Evolutionary conservation across 2,888 invertebrate genomes (phyloP).

Genomic region (Eubasilissa splendida): DNA sequence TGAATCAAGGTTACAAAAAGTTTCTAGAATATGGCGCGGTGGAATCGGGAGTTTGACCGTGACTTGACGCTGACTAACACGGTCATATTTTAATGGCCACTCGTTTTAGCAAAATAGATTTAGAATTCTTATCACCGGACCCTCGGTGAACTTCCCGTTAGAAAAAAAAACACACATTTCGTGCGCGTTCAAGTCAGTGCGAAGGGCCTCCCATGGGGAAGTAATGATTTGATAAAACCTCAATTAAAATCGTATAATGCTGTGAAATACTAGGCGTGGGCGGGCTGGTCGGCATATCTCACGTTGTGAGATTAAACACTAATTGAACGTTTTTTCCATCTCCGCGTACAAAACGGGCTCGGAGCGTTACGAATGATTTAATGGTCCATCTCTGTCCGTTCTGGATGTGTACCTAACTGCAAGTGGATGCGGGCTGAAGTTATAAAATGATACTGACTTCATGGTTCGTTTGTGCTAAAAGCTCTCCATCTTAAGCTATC

Average conservation of each 20-base stretch:
- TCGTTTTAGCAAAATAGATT: no score
- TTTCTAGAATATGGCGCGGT: no score
- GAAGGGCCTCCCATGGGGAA: constrained; percentile 33
- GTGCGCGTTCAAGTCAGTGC: neutral
- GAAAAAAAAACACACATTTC: neutral
- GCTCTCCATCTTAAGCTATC: no score
- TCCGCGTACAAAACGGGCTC: constrained; percentile 12
- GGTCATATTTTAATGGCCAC: no score
- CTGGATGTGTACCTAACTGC: no score
- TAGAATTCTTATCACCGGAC: no score
- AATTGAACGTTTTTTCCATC: constrained; percentile 28
- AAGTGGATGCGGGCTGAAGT: no score
- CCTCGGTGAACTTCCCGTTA: neutral
- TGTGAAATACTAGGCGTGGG: constrained; percentile 30
- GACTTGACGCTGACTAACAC: no score
- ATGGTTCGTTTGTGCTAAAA: no score
- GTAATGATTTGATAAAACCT: constrained; percentile 29
- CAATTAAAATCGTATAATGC: constrained; percentile 39
- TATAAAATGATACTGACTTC: no score
- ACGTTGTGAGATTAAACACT: constrained; percentile 14
- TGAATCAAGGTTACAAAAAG: no score
- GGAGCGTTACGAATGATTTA: constrained; percentile 6
- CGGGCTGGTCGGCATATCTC: constrained; percentile 18
- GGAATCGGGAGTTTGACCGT: no score
- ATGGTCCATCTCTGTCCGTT: neutral